Percentiles rank a stretch among this genome's conserved stretches.
Conservation (phyloP, 1,140 invertebrate species). For the Tetranychus cinnabarinus region DNA sequence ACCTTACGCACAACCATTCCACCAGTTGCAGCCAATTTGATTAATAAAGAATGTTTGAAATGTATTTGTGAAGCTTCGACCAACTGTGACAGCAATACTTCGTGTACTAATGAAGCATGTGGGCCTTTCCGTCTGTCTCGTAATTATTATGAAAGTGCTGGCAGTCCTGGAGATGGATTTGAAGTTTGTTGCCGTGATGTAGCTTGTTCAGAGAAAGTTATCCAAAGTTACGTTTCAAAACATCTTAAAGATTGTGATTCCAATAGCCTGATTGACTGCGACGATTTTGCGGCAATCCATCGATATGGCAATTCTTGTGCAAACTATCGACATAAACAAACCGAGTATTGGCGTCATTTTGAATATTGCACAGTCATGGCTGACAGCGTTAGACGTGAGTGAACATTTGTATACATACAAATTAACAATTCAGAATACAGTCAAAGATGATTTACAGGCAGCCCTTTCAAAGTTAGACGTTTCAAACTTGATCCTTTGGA, state of each 20-base stretch:
- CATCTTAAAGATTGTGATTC: constrained; percentile 54
- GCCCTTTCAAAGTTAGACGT: too few relatives aligned
- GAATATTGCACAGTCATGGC: background rate
- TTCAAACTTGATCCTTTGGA: too few relatives aligned
- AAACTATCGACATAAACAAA: background rate
- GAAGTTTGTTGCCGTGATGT: constrained; percentile 46
- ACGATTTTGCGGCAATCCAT: constrained; percentile 38
- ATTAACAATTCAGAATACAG: background rate
- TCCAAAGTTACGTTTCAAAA: constrained; percentile 51
- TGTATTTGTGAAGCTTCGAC: background rate
- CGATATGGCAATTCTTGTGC: constrained; percentile 8
- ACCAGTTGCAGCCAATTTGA: background rate
- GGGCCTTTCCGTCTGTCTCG: constrained; percentile 62
- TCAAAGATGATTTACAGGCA: too few relatives aligned
- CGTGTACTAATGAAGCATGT: constrained; percentile 23
- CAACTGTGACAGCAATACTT: constrained; percentile 1
- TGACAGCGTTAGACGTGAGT: background rate
- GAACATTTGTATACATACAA: too few relatives aligned
- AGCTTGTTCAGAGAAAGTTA: constrained; percentile 39
- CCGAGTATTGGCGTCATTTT: background rate
- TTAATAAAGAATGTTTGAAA: background rate
- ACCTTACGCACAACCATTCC: too few relatives aligned
- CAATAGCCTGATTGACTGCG: constrained; percentile 5
- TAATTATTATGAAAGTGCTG: constrained; percentile 46
- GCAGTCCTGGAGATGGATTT: constrained; percentile 34